These are phyloP conservation scores for Speoplatyrhinus poulsoni DNA, from an alignment of 2,113 vertebrate genomes.

Conservation along the genomic window DNA sequence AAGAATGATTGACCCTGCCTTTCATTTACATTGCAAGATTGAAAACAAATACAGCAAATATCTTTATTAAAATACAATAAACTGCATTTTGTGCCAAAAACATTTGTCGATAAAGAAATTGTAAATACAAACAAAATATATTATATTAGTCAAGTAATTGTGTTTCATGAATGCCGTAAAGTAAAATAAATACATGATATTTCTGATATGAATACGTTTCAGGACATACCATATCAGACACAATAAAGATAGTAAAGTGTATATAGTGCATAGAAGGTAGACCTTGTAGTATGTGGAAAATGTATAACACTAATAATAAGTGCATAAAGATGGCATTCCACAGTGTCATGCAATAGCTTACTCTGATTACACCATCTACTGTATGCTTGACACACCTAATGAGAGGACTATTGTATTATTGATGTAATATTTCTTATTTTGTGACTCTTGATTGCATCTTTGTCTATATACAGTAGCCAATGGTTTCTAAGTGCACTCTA, in stretches of 20 bases:
- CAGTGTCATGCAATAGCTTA: no score
- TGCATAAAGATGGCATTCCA: no score
- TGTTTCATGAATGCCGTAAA: constrained; percentile 72
- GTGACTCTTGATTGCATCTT: no score
- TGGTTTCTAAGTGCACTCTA: no score
- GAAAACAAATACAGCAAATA: constrained; percentile 37
- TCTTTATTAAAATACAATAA: constrained; percentile 93
- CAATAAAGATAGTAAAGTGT: constrained; percentile 70
- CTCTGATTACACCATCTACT: no score
- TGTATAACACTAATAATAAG: background rate
- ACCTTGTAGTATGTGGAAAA: constrained; percentile 58
- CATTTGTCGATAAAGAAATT: constrained; percentile 74
- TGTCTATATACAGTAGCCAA: no score
- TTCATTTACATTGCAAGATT: background rate
- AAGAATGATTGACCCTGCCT: no score
- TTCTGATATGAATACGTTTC: constrained; percentile 62
- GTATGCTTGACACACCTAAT: no score
- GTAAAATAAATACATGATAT: constrained; percentile 61
- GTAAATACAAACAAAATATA: constrained; percentile 71
- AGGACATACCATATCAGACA: constrained; percentile 65
- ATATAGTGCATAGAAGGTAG: constrained; percentile 75
- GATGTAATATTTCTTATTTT: no score
- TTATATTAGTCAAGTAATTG: constrained; percentile 71
- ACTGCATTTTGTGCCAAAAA: constrained; percentile 89
- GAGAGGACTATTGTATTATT: no score